These are phyloP conservation scores for Terebella lapidaria DNA, from an alignment of 2,888 invertebrate genomes.

Conservation along the genomic window DNA sequence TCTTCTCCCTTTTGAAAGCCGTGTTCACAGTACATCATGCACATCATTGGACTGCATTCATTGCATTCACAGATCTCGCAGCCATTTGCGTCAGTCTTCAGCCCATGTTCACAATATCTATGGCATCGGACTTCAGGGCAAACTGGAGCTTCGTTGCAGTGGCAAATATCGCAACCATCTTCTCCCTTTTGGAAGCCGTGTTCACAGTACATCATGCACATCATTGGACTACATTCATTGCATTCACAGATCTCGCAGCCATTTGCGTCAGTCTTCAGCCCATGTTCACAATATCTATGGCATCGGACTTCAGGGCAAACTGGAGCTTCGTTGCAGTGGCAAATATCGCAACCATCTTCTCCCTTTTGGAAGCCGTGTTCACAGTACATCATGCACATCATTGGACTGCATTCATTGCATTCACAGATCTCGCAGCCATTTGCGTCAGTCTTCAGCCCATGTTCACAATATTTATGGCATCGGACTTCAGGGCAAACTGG, in stretches of 20 bases:
- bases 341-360: conserved; percentile 5
- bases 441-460: conserved; percentile 5
- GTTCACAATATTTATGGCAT: conserved; percentile 3
- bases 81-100: conserved; percentile 9
- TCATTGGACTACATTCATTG: not conserved
- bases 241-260: conserved; percentile 15
- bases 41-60: not conserved
- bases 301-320: not conserved
- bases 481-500: not conserved
- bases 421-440: conserved; percentile 6
- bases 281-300: conserved; percentile 15
- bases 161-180: conserved; percentile 6
- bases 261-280: conserved; percentile 8
- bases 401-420: conserved; percentile 1
- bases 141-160: not conserved
- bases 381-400: conserved; percentile 6
- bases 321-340: conserved; percentile 5
- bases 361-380: conserved; percentile 11
- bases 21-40: conserved; percentile 15
- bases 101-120: conserved; percentile 7
- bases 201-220: conserved; percentile 10
- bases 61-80: conserved; percentile 12
- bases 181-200: conserved; percentile 12
- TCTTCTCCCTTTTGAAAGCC: conserved; percentile 10
- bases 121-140: not conserved